Conservation (phyloP, 2,888 invertebrate species). For the Bedellia somnulentella region DNA sequence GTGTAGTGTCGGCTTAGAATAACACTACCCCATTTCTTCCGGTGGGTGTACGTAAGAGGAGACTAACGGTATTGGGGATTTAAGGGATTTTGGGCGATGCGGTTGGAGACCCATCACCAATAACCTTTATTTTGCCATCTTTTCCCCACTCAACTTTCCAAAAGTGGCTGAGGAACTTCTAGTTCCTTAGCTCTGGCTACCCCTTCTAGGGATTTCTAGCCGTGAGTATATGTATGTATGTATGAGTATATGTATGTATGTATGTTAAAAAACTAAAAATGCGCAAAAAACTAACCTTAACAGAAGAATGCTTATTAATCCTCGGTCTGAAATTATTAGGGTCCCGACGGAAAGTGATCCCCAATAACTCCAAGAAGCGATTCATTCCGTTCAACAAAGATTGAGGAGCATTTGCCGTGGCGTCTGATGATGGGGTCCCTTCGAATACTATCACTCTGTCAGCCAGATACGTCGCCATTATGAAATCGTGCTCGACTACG, state of each 20-base stretch:
- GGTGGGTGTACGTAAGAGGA: too few relatives aligned
- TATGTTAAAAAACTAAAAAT: background rate
- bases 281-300: constrained; percentile 72
- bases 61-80: too few relatives aligned
- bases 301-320: constrained; percentile 95
- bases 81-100: too few relatives aligned
- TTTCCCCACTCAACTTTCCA: too few relatives aligned
- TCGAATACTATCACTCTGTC: constrained; percentile 99
- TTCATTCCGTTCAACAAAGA: constrained; percentile 98
- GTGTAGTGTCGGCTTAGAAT: too few relatives aligned
- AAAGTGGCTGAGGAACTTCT: too few relatives aligned
- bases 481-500: constrained; percentile 99
- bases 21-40: too few relatives aligned
- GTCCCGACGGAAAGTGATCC: constrained; percentile 97
- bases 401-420: constrained; percentile 90
- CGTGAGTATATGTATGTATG: background rate
- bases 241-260: background rate
- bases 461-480: constrained; percentile 99
- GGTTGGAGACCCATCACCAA: too few relatives aligned
- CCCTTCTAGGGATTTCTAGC: background rate
- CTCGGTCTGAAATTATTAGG: constrained; percentile 98
- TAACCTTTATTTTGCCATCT: background rate
- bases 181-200: background rate
- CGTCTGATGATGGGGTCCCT: constrained; percentile 86
- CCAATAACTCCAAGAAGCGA: constrained; percentile 89